Base-by-base conservation (phyloP, 2,888 invertebrate genomes). In the Andrena haemorrhoa region DNA sequence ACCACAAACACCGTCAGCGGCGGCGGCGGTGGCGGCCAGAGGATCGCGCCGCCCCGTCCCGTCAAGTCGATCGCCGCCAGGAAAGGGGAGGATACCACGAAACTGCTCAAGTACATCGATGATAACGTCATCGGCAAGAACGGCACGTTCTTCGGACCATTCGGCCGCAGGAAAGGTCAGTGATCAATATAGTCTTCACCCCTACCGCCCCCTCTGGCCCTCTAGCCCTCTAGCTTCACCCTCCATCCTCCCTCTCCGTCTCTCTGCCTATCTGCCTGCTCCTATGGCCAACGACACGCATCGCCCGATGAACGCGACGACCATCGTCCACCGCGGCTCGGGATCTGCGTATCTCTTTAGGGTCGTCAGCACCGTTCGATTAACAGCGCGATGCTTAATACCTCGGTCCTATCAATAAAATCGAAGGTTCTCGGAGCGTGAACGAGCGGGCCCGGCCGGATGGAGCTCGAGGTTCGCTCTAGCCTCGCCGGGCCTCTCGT, bases 111-210 rank as follows among this genome's bases (percentile, higher is more conserved):
- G 92, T 97, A 97, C 92, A 97, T 98, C 86, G 97, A 97, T 90
- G 96, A 97, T 86, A 97, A 96, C 94, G 95, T 98, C 86, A 96
- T 98, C 91, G 98, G 98, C 75, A 97, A 96, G 93, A 96, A 96
- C 88, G 96, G 96, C 89, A 96, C 96, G 31, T 98, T 98, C 93
- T 95, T 96, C 89, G 97, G 98, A 71, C 98, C 98, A 12, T 98
- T 96, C 92, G 98, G 98, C 83, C 95, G 97, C 76, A 95, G 98
- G 91, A 97, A 97, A 96, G 97, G 97, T 97, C 94, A 94, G 94
- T 90, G 86, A 88, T 88, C 85, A 83, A 88, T 88, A 88, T 88
- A 80, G 87, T 86, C 69, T 75, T 73, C 65, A 56, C 73, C 65
- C 82, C 71, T 73, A 23, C 75, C 47, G 35, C 63, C 51, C 29